A percentile compares a stretch with the other conserved stretches of the same genome.
Evolutionary conservation across 2,797 vertebrate genomes (phyloP).

Genomic region (Lutjanus campechanus): DNA sequence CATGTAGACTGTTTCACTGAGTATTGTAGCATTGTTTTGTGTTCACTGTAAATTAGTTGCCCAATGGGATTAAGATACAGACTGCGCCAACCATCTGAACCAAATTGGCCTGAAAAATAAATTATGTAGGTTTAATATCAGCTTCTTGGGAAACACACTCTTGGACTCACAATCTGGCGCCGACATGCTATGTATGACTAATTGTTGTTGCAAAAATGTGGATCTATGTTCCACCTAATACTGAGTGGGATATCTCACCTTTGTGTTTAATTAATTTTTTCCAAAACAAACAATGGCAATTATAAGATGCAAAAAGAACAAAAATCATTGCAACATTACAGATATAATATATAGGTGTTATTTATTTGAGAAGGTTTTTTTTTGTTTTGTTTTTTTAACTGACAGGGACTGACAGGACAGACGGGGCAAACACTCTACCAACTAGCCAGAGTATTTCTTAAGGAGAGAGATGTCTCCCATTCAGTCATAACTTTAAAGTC

Average conservation of each 20-base stretch:
- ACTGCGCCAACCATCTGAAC: background rate
- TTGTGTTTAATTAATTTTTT: background rate
- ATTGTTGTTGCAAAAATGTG: background rate
- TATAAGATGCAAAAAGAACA: background rate
- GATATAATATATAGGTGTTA: too few relatives aligned
- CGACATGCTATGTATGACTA: background rate
- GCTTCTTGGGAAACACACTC: background rate
- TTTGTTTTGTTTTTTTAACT: too few relatives aligned
- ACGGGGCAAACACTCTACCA: too few relatives aligned
- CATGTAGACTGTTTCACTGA: background rate
- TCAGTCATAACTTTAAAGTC: too few relatives aligned
- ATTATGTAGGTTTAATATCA: constrained; percentile 12
- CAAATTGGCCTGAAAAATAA: constrained; percentile 3
- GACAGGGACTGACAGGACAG: too few relatives aligned
- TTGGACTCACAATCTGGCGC: background rate
- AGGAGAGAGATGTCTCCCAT: too few relatives aligned
- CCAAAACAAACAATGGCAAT: background rate
- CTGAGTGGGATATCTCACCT: background rate
- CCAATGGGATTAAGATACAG: constrained; percentile 1
- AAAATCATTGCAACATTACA: too few relatives aligned
- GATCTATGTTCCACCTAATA: background rate
- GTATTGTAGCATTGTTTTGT: background rate
- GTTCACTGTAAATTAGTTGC: background rate
- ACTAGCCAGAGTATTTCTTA: too few relatives aligned
- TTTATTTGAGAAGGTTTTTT: too few relatives aligned